Base-by-base conservation (phyloP, 2,113 vertebrate genomes). In the Callorhinus ursinus region DNA sequence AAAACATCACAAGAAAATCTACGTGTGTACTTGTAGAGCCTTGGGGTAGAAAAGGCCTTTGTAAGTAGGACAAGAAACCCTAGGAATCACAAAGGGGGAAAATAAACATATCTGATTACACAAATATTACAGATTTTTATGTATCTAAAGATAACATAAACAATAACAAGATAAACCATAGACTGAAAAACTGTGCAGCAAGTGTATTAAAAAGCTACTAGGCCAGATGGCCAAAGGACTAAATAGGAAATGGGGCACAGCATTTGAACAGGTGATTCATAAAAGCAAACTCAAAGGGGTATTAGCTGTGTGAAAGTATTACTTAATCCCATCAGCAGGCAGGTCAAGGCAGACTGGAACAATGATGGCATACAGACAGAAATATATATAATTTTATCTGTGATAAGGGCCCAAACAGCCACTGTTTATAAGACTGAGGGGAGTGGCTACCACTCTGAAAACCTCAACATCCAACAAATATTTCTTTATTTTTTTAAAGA, bases 1-100 rank as follows among this genome's bases (percentile, higher is more conserved):
- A 84, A 72, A 95, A 65, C 91, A 88, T 65, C 26, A 71, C 46
- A 91, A 96, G 71, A 93, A 95, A 87, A 74, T 53, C 36, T 84
- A 88, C 19, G 61, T 39, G 65, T 88, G 19, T 93, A 59, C 84
- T 91, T 95, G 55, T 65, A 72, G 51, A 91, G 26, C 12, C 18
- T 42, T 93, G 82, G 67, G 36, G 13, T 55, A 42, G 33, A 82
- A 76, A 93, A 79, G 16, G 77, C 31, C 28, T 67, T 93, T 95
- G 46, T 93, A 93, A 90, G 49, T 76, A 97, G 61, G 49, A 92
- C 77, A 74, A 91, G 31, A 95, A 55, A 90, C 8, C 19, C 49
- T 26, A 95, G 69, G 69, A 93, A 77, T 93, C 69, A 88, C 36
- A 67, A 80, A 79, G 67, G 26, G 19, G 55, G 71, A 26, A 36